Conservation (phyloP, 2,888 invertebrate species). For the Fissipunctia ypsillon region DNA sequence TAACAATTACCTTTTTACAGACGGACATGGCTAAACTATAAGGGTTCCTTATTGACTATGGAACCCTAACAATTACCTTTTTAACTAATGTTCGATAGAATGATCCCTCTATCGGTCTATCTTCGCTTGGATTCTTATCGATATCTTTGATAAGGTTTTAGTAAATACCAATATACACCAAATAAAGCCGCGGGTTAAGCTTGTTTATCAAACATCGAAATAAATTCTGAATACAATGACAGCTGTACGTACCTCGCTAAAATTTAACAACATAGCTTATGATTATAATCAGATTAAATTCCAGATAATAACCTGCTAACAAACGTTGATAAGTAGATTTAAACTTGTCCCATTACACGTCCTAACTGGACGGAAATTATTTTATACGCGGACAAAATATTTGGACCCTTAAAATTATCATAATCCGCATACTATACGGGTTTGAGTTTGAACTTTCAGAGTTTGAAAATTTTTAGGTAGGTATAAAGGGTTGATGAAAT, state of each 20-base stretch:
- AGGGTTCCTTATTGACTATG: too few relatives aligned
- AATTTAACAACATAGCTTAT: conserved; percentile 22
- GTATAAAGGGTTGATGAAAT: background rate
- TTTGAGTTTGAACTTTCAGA: conserved; percentile 15
- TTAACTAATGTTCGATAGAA: too few relatives aligned
- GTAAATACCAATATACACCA: too few relatives aligned
- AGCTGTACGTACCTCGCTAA: background rate
- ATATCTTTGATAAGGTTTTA: too few relatives aligned
- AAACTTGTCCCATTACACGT: conserved; percentile 80
- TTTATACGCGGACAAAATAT: conserved; percentile 85
- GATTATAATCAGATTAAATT: conserved; percentile 62
- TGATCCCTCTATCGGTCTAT: too few relatives aligned
- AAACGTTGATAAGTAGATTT: conserved; percentile 77
- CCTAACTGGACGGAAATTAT: conserved; percentile 81
- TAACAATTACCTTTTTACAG: too few relatives aligned
- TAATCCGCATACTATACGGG: conserved; percentile 79
- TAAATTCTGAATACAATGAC: background rate
- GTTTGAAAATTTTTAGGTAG: conserved; percentile 36
- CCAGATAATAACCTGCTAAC: conserved; percentile 63
- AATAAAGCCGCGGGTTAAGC: too few relatives aligned
- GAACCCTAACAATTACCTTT: too few relatives aligned
- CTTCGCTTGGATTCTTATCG: too few relatives aligned
- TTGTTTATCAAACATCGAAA: background rate
- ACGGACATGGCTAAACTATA: too few relatives aligned
- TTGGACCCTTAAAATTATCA: conserved; percentile 82